Base-by-base conservation (phyloP, 2,888 invertebrate species). In the Phalera bucephala region DNA sequence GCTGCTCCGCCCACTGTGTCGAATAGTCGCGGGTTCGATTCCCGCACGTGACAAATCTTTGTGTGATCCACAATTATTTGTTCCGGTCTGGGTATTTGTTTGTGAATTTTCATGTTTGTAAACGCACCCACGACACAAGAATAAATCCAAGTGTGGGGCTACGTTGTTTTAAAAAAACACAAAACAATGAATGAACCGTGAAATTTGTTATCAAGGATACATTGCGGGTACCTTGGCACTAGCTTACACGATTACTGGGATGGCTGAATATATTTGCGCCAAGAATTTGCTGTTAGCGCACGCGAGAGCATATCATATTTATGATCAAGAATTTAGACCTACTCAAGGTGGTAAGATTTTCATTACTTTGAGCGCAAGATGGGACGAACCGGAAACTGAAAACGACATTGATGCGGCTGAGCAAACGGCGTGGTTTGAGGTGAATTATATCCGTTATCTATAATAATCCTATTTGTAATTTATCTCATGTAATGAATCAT, bases 271-370 rank as follows among this genome's bases (percentile, higher is more conserved):
- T 37, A 46, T 88, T 36, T 91, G 90, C 39, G 72, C 73, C 1
- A 86, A 88, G 41, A 79, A 84, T 19, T 60, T 91, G 13, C 46
- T 91, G 0, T 41, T 82, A 30, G 92, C 93, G 0, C 94, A 94
- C 60, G 87, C 88, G 1, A 64, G 53, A 13, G 76, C 76, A 1
- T 90, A 92, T 52, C 80, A 83, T 15, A 49, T 91, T 10, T 93
- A 92, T 56, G 67, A 91, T 27, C 52, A 71, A 1, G 72, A 83
- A 9, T 92, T 81, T 57, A 79, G 72, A 43, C 15, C 59, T 0
- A 45, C 48, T 15, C 76, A 85, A 45, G 49, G 52, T 33, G 72
- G 70, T 3, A 63, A 64, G 12, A 48, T 62, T 8, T 60, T 54
- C 13, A 62, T 64, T 20, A 22, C 54, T 1, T 3, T 57, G 1